Base-by-base conservation (phyloP, 2,888 invertebrate genomes). In the Mycogona germanica region DNA sequence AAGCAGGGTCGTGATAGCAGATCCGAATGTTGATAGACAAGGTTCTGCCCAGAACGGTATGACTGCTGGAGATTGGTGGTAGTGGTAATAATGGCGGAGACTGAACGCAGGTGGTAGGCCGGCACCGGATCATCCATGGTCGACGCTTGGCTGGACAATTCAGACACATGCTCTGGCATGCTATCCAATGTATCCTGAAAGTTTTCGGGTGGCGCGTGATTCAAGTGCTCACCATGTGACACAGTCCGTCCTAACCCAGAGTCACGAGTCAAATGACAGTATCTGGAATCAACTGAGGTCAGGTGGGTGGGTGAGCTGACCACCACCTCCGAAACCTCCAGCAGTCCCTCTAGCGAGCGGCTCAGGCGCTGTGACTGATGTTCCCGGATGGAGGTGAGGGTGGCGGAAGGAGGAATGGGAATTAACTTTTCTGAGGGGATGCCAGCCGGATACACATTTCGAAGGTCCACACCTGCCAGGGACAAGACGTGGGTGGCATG, bases 271-370 rank as follows among this genome's bases (percentile, higher is more conserved):
- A n/a, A n/a, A n/a, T n/a, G n/a, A n/a, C n/a, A n/a, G n/a, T n/a
- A n/a, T n/a, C n/a, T n/a, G n/a, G n/a, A n/a, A n/a, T n/a, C n/a
- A n/a, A n/a, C n/a, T n/a, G n/a, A n/a, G n/a, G n/a, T n/a, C 19
- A 19, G n/a, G 19, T 19, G 14, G 21, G 21, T 14, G 47, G 23
- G 6, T 47, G 32, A 19, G 30, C n/a, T n/a, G n/a, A n/a, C n/a
- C 21, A 6, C 19, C 21, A 23, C 7, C 6, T 9, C 14, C 9
- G 45, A 21, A 12, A n/a, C 29, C 12, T 25, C n/a, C n/a, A 78
- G 61, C 1, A 79, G 65, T 6, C 78, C 78, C 66, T 79, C 79
- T 35, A 79, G 63, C 0, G 79, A 78, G 56, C 77, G 72, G 0
- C 76, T 75, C 37, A 77, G 66, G 30, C 77, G 66, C 44, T 76